phyloP scores from a whole-genome alignment of 2,888 invertebrate species.

The Limnephilus auricula region DNA sequence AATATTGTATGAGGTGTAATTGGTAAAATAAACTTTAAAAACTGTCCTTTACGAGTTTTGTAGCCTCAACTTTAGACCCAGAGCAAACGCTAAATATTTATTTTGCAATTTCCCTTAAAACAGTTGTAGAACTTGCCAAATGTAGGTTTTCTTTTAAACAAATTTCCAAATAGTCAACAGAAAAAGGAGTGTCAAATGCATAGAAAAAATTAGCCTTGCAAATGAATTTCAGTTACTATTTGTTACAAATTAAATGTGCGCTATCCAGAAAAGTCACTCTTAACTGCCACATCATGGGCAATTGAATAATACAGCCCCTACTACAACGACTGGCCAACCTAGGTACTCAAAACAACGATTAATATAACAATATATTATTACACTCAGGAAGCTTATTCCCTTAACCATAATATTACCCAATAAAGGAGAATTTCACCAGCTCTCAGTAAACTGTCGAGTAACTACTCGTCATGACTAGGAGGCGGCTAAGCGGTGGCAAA shows the following conservation, averaged over 20 bases:
- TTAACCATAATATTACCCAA: background rate
- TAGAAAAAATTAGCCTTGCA: background rate
- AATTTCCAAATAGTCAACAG: background rate
- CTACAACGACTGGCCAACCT: background rate
- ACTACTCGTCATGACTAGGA: no score
- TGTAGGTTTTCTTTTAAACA: background rate
- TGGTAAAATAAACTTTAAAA: background rate
- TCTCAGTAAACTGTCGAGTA: no score
- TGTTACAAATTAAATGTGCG: no score
- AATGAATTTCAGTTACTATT: background rate
- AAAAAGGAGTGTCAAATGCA: background rate
- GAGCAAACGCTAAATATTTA: background rate
- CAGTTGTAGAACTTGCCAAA: background rate
- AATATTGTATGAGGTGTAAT: background rate
- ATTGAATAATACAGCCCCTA: background rate
- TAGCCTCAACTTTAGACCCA: background rate
- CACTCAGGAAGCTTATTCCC: conserved; percentile 17
- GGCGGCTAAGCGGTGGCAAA: no score
- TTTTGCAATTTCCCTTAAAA: background rate
- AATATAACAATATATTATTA: conserved; percentile 20
- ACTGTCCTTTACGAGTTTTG: background rate
- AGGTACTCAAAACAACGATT: background rate
- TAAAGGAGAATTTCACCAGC: background rate
- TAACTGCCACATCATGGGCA: no score
- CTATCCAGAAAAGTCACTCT: no score